Conservation (phyloP, 2,113 vertebrate genomes). For the Clupea harengus region DNA sequence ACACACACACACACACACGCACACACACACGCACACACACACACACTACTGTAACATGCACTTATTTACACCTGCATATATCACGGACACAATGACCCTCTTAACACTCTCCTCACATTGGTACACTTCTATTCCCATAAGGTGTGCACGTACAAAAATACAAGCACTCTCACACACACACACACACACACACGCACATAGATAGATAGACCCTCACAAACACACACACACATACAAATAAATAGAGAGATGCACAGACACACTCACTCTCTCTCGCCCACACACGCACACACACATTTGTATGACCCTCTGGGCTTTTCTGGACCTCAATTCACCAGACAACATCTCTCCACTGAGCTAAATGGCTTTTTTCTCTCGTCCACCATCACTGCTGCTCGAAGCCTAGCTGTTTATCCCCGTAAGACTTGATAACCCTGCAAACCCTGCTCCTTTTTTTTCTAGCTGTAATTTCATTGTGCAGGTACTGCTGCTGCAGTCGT, state of each 20-base stretch:
- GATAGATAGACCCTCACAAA: not conserved
- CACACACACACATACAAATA: not conserved
- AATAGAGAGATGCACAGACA: not conserved
- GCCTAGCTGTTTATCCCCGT: not conserved
- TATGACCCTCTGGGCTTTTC: not conserved
- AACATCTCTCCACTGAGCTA: conserved; percentile 10
- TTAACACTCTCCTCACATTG: no score
- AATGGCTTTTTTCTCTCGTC: conserved; percentile 5
- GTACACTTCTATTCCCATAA: no score
- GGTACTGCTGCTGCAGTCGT: not conserved
- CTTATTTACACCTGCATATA: no score
- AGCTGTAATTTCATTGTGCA: conserved; percentile 9
- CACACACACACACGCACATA: not conserved
- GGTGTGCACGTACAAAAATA: no score
- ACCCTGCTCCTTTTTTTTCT: no score
- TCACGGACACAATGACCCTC: no score
- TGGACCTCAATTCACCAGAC: conserved; percentile 2
- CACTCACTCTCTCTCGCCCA: not conserved
- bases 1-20: no score
- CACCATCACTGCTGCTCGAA: not conserved
- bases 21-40: not conserved
- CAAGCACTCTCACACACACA: not conserved
- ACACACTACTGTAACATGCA: not conserved
- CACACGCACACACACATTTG: not conserved
- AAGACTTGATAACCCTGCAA: conserved; percentile 2